Evolutionary conservation across 37 sponge, comb jelly and placozoan genomes (phyloP), one percentile per base, ranked within the genome.

Genomic region (Bolinopsis microptera): DNA sequence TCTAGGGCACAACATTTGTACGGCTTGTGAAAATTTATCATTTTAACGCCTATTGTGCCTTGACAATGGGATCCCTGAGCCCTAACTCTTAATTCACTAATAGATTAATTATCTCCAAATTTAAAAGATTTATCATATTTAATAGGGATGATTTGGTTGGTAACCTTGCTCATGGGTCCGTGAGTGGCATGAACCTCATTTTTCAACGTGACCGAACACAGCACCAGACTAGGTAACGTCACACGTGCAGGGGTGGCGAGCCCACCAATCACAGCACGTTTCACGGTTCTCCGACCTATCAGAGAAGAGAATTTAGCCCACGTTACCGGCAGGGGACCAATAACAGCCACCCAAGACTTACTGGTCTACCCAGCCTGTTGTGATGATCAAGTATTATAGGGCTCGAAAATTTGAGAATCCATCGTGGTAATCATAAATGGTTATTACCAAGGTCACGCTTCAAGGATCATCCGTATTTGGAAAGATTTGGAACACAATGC

Each of bases 11-110:
- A 48, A 48, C 61, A 28, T 32, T 77, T 77, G 80, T 77, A 77
- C 16, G 80, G 80, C 80, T 77, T 77, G 80, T 77, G 80, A 31
- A 77, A 77, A 77, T 77, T 77, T 77, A 77, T 77, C 80, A 77
- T 77, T 77, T 77, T 77, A 77, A 77, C 80, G 32, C 80, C 80
- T 32, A 77, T 77, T 77, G 80, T 77, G 36, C 26, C 8, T 48
- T 27, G 80, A 77, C 80, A 77, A 77, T 77, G 80, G 32, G 21
- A 21, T 32, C 80, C 32, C 74, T n/a, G 80, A 77, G 80, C 80
- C 80, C 80, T 77, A 77, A 77, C 27, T 36, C 80, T 27, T 77
- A 32, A 77, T 77, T 77, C 74, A 77, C 80, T 77, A 77, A 77
- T 77, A 77, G 21, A 35, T 32, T 32, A 77, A 77, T 77, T 77